phyloP scores from a whole-genome alignment of 2,113 vertebrate genomes.

The Archilochus colubris region DNA sequence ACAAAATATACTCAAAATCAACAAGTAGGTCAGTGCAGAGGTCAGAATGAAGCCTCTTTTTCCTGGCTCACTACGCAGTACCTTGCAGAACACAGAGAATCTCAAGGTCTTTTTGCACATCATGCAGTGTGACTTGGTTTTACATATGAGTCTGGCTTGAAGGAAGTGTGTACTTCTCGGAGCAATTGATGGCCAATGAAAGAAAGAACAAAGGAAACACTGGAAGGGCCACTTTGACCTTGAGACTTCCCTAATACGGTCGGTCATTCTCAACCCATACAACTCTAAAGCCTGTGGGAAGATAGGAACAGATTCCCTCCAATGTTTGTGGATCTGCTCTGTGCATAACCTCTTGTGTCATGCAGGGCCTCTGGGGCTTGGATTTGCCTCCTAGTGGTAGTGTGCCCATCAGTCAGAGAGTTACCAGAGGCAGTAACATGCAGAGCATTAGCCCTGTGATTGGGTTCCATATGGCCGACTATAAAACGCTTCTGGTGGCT shows the following conservation, averaged over 20 bases:
- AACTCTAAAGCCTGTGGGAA: not conserved
- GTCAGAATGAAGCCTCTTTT: not conserved
- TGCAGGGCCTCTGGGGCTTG: not conserved
- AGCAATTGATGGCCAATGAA: not conserved
- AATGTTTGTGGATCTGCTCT: not conserved
- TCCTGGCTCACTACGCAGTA: not conserved
- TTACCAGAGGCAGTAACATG: not conserved
- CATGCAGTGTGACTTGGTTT: rapidly evolving
- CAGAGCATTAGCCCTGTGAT: not conserved
- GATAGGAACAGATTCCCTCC: not conserved
- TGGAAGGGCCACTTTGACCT: not conserved
- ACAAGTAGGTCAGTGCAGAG: not conserved
- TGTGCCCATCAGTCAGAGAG: not conserved
- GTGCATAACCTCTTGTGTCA: not conserved
- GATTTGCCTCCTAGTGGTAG: not conserved
- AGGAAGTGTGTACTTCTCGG: not conserved
- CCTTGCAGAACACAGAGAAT: not conserved
- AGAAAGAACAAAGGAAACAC: not conserved
- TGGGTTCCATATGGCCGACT: not conserved
- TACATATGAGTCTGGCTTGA: not conserved
- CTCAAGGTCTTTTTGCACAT: not conserved
- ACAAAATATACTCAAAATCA: not conserved
- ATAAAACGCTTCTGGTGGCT: slow-evolving; percentile 28
- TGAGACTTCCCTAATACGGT: not conserved
- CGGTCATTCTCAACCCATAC: not conserved